Evolutionary conservation across 1,140 invertebrate species (phyloP).

Genomic region (Alviniconcha marisindica): DNA sequence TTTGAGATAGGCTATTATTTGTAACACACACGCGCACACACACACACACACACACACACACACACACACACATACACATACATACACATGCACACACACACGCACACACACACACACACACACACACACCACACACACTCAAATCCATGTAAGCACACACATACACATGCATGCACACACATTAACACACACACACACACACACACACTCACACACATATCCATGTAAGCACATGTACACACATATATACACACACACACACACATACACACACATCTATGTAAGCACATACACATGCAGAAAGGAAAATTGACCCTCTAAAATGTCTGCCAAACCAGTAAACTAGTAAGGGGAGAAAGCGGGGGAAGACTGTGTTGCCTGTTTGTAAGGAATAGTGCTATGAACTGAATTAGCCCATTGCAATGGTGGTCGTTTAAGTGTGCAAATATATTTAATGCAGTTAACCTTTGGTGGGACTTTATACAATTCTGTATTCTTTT

Average conservation of each 20-base stretch:
- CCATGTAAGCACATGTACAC: background rate
- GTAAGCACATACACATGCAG: too few relatives aligned
- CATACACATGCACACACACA: conserved; percentile 2
- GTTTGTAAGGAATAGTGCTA: too few relatives aligned
- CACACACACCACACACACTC: background rate
- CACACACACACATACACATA: conserved; percentile 16
- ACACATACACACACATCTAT: background rate
- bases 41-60: conserved; percentile 20
- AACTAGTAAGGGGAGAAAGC: too few relatives aligned
- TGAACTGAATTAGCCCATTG: too few relatives aligned
- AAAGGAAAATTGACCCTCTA: too few relatives aligned
- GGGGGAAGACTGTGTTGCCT: too few relatives aligned
- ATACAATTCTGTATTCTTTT: too few relatives aligned
- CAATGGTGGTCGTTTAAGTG: too few relatives aligned
- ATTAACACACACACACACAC: conserved; percentile 2
- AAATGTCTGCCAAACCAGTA: too few relatives aligned
- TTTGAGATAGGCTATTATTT: too few relatives aligned
- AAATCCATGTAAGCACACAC: background rate
- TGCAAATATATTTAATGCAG: too few relatives aligned
- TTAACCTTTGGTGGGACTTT: too few relatives aligned
- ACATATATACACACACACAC: background rate
- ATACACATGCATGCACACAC: background rate
- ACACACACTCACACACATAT: background rate
- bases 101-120: background rate
- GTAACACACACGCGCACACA: background rate